Conservation (phyloP, 2,113 vertebrate genomes). For the Etheostoma spectabile region DNA sequence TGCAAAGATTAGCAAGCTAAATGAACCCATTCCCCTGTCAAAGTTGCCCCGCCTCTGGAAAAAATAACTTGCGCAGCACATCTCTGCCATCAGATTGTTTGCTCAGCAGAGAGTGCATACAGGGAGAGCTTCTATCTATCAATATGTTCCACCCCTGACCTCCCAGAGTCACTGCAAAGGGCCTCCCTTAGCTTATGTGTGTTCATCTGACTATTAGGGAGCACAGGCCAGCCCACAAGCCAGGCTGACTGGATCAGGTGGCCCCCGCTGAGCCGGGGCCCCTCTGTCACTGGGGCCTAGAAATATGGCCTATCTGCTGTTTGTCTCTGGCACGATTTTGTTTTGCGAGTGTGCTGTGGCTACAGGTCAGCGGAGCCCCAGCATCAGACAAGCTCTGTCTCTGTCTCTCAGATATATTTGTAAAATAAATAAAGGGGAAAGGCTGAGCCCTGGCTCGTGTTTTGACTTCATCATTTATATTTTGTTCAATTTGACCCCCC, state of each 20-base stretch:
- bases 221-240: slow-evolving; percentile 40
- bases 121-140: slow-evolving; percentile 55
- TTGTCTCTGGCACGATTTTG: slow-evolving; percentile 78
- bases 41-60: slow-evolving; percentile 4
- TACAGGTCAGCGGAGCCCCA: slow-evolving; percentile 64
- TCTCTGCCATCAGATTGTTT: slow-evolving; percentile 39
- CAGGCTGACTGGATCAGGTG: slow-evolving; percentile 26
- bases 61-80: slow-evolving; percentile 23
- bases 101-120: slow-evolving; percentile 57
- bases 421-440: slow-evolving; percentile 81
- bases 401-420: slow-evolving; percentile 82
- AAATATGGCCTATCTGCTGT: slow-evolving; percentile 79
- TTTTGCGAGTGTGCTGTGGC: slow-evolving; percentile 82
- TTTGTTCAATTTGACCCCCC: slow-evolving; percentile 60
- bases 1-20: slow-evolving; percentile 3
- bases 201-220: slow-evolving; percentile 46
- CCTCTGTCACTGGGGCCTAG: slow-evolving; percentile 69
- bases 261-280: slow-evolving; percentile 29
- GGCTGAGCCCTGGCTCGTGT: slow-evolving; percentile 70
- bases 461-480: slow-evolving; percentile 83
- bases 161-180: slow-evolving; percentile 55
- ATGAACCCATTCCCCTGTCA: background rate
- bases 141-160: slow-evolving; percentile 69
- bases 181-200: slow-evolving; percentile 57
- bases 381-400: slow-evolving; percentile 78